These are phyloP conservation scores for Perccottus glenii DNA, from an alignment of 2,113 vertebrate species.

Conservation along the genomic window DNA sequence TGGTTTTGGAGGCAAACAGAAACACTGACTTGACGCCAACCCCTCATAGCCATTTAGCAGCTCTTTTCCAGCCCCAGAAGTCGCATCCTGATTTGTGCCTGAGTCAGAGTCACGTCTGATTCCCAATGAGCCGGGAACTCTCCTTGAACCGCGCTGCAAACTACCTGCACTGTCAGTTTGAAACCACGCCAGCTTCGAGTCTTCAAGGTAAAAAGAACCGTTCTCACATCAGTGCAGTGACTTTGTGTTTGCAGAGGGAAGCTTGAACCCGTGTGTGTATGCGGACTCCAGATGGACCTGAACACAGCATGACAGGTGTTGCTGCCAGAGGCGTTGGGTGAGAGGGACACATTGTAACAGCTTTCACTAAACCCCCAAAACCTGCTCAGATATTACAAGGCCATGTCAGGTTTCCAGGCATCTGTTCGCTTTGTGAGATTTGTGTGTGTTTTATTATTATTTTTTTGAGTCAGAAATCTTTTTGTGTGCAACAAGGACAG, in stretches of 20 bases:
- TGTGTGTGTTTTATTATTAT: background rate
- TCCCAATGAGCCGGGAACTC: background rate
- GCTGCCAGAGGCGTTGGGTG: conserved; percentile 38
- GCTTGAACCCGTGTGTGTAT: conserved; percentile 10
- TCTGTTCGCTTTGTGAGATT: conserved; percentile 16
- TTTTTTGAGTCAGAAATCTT: too few relatives aligned
- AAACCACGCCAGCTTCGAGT: background rate
- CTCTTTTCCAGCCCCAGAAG: too few relatives aligned
- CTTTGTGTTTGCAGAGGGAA: background rate
- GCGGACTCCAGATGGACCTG: conserved; percentile 40
- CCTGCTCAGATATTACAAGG: conserved; percentile 32
- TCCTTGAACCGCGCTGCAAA: background rate
- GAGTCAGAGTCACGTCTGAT: background rate
- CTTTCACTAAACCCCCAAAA: conserved; percentile 43
- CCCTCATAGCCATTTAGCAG: too few relatives aligned
- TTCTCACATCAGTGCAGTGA: background rate
- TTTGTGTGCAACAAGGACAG: conserved; percentile 16
- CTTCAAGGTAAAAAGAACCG: conserved; percentile 2
- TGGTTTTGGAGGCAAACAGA: too few relatives aligned
- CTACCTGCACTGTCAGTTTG: background rate
- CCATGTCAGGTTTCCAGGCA: conserved; percentile 23
- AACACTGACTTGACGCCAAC: too few relatives aligned
- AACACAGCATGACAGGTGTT: conserved; percentile 41
- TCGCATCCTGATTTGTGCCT: background rate
- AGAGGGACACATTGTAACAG: conserved; percentile 39